phyloP scores from a whole-genome alignment of 2,113 vertebrate species.

The Pica pica region DNA sequence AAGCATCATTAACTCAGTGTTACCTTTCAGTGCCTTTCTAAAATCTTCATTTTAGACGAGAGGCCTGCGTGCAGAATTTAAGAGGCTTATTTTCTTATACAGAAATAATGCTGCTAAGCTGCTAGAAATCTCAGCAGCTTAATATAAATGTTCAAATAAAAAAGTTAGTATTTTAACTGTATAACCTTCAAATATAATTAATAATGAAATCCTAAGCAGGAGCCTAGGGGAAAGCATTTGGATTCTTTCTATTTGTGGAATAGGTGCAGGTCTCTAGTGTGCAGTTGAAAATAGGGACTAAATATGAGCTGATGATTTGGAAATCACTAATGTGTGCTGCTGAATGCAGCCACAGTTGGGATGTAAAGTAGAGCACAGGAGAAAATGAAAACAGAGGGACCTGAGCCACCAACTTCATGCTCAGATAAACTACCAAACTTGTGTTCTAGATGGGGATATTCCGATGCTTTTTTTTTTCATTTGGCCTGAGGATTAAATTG shows the following conservation, averaged over 20 bases:
- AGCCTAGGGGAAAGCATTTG: slow-evolving; percentile 50
- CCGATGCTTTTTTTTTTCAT: neutral
- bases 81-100: slow-evolving; percentile 67
- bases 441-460: neutral
- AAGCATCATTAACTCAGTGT: slow-evolving; percentile 32
- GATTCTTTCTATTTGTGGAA: slow-evolving; percentile 64
- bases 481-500: neutral
- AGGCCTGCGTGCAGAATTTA: slow-evolving; percentile 57
- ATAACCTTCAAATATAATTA: slow-evolving; percentile 73
- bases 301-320: slow-evolving; percentile 45
- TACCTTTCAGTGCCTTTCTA: slow-evolving; percentile 60
- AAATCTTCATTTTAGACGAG: slow-evolving; percentile 61
- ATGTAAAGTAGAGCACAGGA: slow-evolving; percentile 44
- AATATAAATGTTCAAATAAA: slow-evolving; percentile 73
- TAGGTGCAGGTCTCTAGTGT: slow-evolving; percentile 59
- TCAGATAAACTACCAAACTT: neutral
- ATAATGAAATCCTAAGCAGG: slow-evolving; percentile 66
- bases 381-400: slow-evolving; percentile 2
- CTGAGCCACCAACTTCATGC: neutral
- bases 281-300: slow-evolving; percentile 54
- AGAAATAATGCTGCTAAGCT: slow-evolving; percentile 68
- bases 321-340: slow-evolving; percentile 16
- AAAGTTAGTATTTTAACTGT: slow-evolving; percentile 70
- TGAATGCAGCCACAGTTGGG: neutral
- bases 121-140: slow-evolving; percentile 71